Conservation (phyloP, 2,113 vertebrate genomes). For the Sisor rabdophorus region DNA sequence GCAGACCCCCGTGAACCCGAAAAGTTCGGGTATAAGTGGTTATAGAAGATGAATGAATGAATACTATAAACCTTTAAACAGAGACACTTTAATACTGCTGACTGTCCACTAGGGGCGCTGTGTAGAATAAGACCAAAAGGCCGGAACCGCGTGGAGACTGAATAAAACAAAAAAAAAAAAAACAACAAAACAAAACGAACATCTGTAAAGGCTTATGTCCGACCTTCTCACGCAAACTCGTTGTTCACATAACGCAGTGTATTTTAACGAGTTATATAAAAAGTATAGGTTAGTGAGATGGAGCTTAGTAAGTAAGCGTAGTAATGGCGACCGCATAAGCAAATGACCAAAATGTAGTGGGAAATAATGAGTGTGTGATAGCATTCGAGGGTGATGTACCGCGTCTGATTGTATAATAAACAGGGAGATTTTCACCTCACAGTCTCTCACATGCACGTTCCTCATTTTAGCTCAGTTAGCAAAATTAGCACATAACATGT, state of each 20-base stretch:
- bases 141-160: neutral
- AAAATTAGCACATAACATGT: neutral
- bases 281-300: neutral
- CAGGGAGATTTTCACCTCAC: neutral
- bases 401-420: neutral
- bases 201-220: neutral
- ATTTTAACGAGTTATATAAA: neutral
- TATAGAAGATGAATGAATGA: too few species aligned
- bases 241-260: neutral
- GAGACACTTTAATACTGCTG: too few species aligned
- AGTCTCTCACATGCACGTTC: neutral
- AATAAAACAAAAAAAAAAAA: neutral
- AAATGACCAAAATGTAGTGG: neutral
- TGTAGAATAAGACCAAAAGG: too few species aligned
- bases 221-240: neutral
- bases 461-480: neutral
- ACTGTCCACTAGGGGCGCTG: neutral
- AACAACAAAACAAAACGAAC: neutral
- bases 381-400: neutral
- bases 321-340: neutral
- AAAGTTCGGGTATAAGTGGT: too few species aligned
- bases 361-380: neutral
- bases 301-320: neutral
- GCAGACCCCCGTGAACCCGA: too few species aligned
- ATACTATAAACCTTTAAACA: too few species aligned